These are phyloP conservation scores for Lamprotornis superbus DNA, from an alignment of 2,113 vertebrate genomes.

Conservation along the genomic window DNA sequence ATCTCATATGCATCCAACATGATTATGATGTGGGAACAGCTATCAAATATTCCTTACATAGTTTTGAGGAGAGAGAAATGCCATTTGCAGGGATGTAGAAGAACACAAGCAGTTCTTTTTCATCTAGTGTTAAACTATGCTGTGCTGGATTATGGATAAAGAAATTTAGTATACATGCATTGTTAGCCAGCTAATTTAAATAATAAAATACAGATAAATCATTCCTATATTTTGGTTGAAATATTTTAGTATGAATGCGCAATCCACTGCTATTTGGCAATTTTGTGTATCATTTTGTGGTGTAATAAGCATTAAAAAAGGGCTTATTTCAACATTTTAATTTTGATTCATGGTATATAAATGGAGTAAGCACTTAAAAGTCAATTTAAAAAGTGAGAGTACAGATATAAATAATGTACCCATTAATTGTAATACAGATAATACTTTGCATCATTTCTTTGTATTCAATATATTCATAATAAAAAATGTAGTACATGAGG, in stretches of 20 bases:
- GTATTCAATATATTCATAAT: constrained; percentile 20
- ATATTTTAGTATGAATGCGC: neutral
- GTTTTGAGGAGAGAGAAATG: neutral
- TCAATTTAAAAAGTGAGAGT: constrained; percentile 18
- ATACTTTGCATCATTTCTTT: constrained; percentile 23
- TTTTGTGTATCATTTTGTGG: constrained; percentile 49
- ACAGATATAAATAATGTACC: constrained; percentile 18
- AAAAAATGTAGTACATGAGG: neutral
- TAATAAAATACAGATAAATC: constrained; percentile 49
- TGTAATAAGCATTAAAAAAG: constrained; percentile 48
- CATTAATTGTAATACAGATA: constrained; percentile 13
- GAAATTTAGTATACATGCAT: neutral
- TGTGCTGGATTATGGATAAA: neutral
- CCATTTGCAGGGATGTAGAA: neutral
- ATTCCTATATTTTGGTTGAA: neutral
- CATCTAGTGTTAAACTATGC: neutral
- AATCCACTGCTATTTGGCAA: neutral
- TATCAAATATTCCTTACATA: neutral
- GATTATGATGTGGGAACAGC: neutral
- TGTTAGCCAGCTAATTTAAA: constrained; percentile 55
- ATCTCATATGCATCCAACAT: neutral
- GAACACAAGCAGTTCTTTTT: neutral
- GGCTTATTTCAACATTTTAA: constrained; percentile 48
- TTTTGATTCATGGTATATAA: constrained; percentile 60
- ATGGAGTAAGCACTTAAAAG: constrained; percentile 51